Base-by-base conservation (phyloP, 2,888 invertebrate genomes). In the Macaria notata region DNA sequence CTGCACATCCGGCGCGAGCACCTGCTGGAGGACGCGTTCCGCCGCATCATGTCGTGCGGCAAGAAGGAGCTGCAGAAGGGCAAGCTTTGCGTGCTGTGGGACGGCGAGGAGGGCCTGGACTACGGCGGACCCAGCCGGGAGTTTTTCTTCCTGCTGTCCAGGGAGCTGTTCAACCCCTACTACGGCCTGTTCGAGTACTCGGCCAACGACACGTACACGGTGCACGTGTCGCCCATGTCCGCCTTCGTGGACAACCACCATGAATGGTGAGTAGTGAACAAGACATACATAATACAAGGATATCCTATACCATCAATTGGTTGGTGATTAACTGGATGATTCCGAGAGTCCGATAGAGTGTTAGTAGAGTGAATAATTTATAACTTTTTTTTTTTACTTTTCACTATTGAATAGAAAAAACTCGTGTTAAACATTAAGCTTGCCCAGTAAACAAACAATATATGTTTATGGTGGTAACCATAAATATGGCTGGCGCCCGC, bases 111-210 rank as follows among this genome's bases (percentile, higher is more conserved):
- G 82, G 99, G 98, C 36, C 89, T 99, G 59, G 99, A 99, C 91
- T 99, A 99, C 84, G 99, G 99, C 46, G 99, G 99, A 0, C 99
- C 99, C 1, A 98, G 98, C 8, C 93, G 98, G 33, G 99, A 99
- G 89, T 98, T 99, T 91, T 99, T 99, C 94, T 99, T 98, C 87
- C 94, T 99, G 33, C 92, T 99, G n/a, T 99, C 98, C 0, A 93
- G 99, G 53, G 98, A 99, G 82, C 93, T 99, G 7, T 99, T 99
- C 91, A 99, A 99, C 92, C 99, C 99, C 0, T 99, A 99, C 86
- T 99, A 99, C 75, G 99, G 99, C 0, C 93, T 99, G 59, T 99
- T 99, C 86, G 99, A 99, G 88, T 99, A 99, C 83, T 98, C 98
- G 0, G 98, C 98, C 47, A 98, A 98, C 79, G 98, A 99, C 78